Base-by-base conservation (phyloP, 1,140 invertebrate species). In the Drosophila arizonae region DNA sequence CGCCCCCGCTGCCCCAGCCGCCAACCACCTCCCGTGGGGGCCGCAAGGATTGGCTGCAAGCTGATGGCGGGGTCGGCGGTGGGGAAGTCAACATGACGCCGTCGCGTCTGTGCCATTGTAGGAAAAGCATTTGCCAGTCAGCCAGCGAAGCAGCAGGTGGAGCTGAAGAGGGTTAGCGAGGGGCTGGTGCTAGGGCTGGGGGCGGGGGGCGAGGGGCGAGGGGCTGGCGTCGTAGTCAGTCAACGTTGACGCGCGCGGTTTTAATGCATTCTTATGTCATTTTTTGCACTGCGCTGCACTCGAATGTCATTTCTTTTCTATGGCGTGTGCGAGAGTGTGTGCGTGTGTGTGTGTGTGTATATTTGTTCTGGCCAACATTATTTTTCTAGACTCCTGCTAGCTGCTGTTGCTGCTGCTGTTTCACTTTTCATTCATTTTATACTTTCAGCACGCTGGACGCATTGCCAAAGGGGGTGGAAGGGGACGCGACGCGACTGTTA, bases 191-290 rank as follows among this genome's bases (percentile, higher is more conserved):
- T 33, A 33, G n/a, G 33, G 64, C 41, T 56, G 41, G 65, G 24
- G 24, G 10, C 4, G 9, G 17, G 28, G 26, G 5, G 26, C 10
- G 21, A 21, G 21, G 6, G 15, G 10, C 4, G 8, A 55, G 36
- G 11, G 41, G 64, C 41, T 65, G 50, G 65, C 58, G 69, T 66
- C 69, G 61, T 43, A 88, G 84, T 88, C 84, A 87, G 84, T 87
- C 84, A 80, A 87, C 84, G 84, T 84, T 87, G 84, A 87, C 84
- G 84, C 82, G 81, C 76, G 84, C 76, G 66, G 54, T 87, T 87
- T 87, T 87, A 87, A 87, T 87, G 84, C 84, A 87, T 87, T 87
- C 80, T 87, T 87, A 87, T 87, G 79, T 87, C 84, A 87, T 88
- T 87, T 87, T 87, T 87, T 88, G 72, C 84, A 75, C 80, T 75